phyloP scores from a whole-genome alignment of 2,888 invertebrate species.

The Coelinius sp. region DNA sequence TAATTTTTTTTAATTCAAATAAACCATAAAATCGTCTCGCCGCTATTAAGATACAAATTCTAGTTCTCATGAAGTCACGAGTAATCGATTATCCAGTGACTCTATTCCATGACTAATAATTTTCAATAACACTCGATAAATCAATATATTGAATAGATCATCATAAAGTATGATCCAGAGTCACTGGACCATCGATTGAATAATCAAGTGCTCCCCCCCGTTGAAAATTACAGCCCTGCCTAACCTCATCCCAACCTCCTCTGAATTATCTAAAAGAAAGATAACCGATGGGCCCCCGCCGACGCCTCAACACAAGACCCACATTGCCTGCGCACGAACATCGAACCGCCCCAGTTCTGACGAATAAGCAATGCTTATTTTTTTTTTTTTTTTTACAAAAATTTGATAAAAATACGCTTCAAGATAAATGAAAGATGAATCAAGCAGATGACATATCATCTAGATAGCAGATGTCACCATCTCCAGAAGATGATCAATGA shows the following conservation, averaged over 20 bases:
- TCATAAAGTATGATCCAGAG: background rate
- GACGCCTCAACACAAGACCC: constrained; percentile 28
- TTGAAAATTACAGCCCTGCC: background rate
- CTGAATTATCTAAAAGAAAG: constrained; percentile 13
- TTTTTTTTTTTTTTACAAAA: background rate
- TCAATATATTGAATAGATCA: background rate
- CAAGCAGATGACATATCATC: background rate
- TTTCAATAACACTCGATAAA: background rate
- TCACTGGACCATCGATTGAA: constrained; percentile 2
- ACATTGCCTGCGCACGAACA: constrained; percentile 35
- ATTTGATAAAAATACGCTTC: background rate
- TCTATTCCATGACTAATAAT: background rate
- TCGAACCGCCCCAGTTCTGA: constrained; percentile 38
- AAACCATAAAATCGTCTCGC: constrained; percentile 22
- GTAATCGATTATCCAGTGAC: background rate
- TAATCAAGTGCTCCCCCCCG: background rate
- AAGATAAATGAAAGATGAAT: constrained; percentile 18
- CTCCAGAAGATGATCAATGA: constrained; percentile 1
- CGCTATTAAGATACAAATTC: background rate
- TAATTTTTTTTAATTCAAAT: background rate
- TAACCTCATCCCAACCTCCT: constrained; percentile 6
- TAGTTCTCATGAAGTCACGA: background rate
- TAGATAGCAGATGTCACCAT: background rate
- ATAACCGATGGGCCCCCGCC: constrained; percentile 17
- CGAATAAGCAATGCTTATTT: constrained; percentile 4